Percentiles rank a stretch among this genome's conserved stretches.
phyloP scores from a whole-genome alignment of 64 coral and sea anemone species.

The Montipora capricornis region DNA sequence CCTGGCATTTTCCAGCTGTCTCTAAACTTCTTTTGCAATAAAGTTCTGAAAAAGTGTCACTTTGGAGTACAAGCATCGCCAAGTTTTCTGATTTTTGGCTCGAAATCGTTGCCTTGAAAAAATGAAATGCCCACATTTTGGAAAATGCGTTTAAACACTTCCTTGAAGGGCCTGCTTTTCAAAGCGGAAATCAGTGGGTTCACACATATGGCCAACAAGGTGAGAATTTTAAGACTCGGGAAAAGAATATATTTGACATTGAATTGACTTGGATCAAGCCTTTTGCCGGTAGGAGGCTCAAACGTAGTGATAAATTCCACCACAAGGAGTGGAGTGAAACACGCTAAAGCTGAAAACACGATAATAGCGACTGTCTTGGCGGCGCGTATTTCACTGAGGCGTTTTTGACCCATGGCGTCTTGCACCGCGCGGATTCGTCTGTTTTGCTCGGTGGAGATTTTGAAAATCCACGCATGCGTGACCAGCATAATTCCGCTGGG shows the following conservation, averaged over 20 bases:
- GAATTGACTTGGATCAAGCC: background rate
- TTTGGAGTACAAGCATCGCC: background rate
- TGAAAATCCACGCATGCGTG: too few relatives aligned
- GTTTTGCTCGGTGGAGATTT: too few relatives aligned
- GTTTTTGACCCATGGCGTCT: too few relatives aligned
- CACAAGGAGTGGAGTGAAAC: background rate
- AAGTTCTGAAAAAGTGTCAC: background rate
- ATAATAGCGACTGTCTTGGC: too few relatives aligned
- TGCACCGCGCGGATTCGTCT: too few relatives aligned
- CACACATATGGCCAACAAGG: slow-evolving; percentile 2
- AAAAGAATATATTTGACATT: slow-evolving; percentile 23
- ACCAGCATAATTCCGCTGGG: too few relatives aligned
- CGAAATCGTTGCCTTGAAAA: background rate
- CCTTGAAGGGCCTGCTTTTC: slow-evolving; percentile 36
- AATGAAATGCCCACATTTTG: background rate
- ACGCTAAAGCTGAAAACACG: background rate
- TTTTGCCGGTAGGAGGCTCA: background rate
- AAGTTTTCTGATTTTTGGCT: background rate
- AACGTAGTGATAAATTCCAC: slow-evolving; percentile 6
- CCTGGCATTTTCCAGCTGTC: too few relatives aligned
- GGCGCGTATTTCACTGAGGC: too few relatives aligned
- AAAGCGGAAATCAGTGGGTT: slow-evolving; percentile 34
- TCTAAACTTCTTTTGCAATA: too few relatives aligned
- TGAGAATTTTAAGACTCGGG: slow-evolving; percentile 30
- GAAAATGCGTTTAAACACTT: background rate